A percentile compares a stretch with the other conserved stretches of the same genome.
These are phyloP conservation scores for Chionis minor DNA, from an alignment of 2,113 vertebrate species.

Conservation along the genomic window DNA sequence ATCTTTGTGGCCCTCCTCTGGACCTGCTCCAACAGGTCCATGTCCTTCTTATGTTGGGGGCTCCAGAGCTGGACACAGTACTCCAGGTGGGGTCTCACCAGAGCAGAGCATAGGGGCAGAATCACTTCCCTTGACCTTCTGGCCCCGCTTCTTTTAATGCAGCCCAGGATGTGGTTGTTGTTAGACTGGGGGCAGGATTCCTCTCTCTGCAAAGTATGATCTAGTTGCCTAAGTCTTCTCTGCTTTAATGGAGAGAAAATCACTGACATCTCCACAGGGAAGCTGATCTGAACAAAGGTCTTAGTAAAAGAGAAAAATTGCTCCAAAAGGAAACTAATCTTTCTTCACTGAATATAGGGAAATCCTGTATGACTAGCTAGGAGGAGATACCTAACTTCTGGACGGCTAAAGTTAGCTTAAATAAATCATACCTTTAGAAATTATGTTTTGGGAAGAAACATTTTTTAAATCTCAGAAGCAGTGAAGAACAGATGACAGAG, in stretches of 20 bases:
- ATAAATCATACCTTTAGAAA: background rate
- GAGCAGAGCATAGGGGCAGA: no score
- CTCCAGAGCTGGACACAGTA: no score
- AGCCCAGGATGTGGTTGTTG: background rate
- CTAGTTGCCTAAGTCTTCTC: background rate
- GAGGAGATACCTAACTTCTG: background rate
- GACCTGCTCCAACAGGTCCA: no score
- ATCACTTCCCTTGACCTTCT: no score
- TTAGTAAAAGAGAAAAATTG: background rate
- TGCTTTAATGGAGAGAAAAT: background rate
- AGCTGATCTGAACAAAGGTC: background rate
- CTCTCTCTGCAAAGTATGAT: background rate
- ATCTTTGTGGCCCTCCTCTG: no score
- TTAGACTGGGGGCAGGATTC: background rate
- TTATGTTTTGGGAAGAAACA: background rate
- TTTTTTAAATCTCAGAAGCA: background rate
- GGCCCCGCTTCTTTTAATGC: no score
- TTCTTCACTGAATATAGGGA: background rate
- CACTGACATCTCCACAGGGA: background rate
- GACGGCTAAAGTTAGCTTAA: background rate
- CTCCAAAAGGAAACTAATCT: background rate
- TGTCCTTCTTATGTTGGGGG: no score
- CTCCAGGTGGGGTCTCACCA: no score
- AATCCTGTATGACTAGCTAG: background rate
- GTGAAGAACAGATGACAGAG: background rate